Conservation (phyloP, 2,113 vertebrate species). For the Pampusana beccarii region DNA sequence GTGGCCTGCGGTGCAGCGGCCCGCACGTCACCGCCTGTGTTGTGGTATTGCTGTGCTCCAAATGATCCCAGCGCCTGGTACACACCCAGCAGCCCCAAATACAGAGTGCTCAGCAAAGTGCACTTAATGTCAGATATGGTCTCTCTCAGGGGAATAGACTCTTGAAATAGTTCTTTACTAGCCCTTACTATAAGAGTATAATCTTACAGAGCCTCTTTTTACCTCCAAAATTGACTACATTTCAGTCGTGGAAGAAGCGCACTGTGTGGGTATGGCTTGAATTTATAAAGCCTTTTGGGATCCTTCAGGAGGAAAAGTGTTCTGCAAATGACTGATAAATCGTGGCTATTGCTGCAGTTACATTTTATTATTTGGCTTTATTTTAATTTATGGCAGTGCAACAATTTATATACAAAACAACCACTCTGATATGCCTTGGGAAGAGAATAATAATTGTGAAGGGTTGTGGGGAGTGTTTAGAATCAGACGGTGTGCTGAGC, state of each 20-base stretch:
- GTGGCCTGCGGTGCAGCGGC: not conserved
- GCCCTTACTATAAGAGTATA: slow-evolving; percentile 9
- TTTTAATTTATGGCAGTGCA: slow-evolving; percentile 33
- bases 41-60: not conserved
- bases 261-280: slow-evolving; percentile 6
- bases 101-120: not conserved
- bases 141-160: not conserved
- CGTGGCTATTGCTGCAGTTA: slow-evolving; percentile 44
- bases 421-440: not conserved
- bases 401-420: slow-evolving; percentile 25
- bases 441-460: not conserved
- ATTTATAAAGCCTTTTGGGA: slow-evolving; percentile 58
- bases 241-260: not conserved
- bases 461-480: not conserved
- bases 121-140: slow-evolving; percentile 10
- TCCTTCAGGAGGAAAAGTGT: slow-evolving; percentile 39
- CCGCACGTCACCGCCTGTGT: accelerated
- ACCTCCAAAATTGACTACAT: slow-evolving; percentile 39
- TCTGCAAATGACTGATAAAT: slow-evolving; percentile 65
- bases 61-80: not conserved
- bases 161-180: slow-evolving; percentile 41
- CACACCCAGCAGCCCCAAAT: not conserved
- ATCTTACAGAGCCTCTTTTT: slow-evolving; percentile 47
- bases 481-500: not conserved
- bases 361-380: slow-evolving; percentile 23